Evolutionary conservation across 2,797 vertebrate species (phyloP), one percentile per base, ranked within the genome.

Genomic region (Okamejei kenojei): DNA sequence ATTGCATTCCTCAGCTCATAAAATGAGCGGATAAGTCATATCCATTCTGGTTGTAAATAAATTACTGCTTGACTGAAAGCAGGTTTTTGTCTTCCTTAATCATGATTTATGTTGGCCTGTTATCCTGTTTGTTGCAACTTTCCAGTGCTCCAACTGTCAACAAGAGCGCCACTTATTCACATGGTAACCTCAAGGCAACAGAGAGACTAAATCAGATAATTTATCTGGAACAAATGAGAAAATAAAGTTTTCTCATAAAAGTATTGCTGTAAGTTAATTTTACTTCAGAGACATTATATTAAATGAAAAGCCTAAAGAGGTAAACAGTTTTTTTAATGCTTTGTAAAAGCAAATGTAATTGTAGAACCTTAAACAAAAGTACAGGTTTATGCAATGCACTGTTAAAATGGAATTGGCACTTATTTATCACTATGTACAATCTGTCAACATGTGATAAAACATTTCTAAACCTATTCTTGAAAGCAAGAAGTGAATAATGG

Each of bases 91-190:
- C 96, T 97, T 97, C 96, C 97, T 97, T 98, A 98, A 97, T 96
- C 96, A 98, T 99, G 98, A 99, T 98, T 98, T 98, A 99, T 99
- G 98, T 98, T 97, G 96, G 95, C 96, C 97, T 97, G 96, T 96
- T 97, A 97, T 98, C 97, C 98, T 97, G 95, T 95, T 96, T 92
- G 90, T 95, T 94, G 95, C 97, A 97, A 95, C 96, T 96, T 95
- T 95, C 95, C 90, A 45, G 71, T 54, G 38, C 71, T 74, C 73
- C 94, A 96, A 94, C 95, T 94, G 96, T 96, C 97, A 98, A 99
- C 98, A 99, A 99, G 96, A 96, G 96, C 95, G 94, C 95, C 96
- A 94, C 97, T 99, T 99, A 98, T 99, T 98, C 96, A 96, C 94
- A 94, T 95, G 94, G 96, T 96, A 97, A 97, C 97, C 97, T 97